Base-by-base conservation (phyloP, 2,113 vertebrate species). In the Condylura cristata region DNA sequence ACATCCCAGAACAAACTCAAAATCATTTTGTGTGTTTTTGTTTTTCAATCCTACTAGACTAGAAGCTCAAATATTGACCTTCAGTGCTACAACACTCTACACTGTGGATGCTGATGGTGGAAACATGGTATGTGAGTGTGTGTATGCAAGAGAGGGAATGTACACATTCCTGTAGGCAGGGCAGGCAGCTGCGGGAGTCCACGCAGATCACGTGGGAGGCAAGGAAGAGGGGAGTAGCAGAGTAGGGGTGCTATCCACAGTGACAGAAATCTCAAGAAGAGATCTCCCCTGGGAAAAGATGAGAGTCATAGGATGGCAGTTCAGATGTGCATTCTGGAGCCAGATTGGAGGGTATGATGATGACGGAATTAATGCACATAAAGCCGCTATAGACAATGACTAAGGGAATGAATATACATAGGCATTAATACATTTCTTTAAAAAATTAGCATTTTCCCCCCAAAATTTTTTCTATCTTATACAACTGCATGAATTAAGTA, bases 191-290 rank as follows among this genome's bases (percentile, higher is more conserved):
- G 6, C 18, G 41, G 48, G 48, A 37, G 46, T 68, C 56, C 30
- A 12, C 0, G 26, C 1, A 8, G 37, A 12, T 16, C 22, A 1
- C n/a, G 18, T 34, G 3, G n/a, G 9, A 32, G n/a, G 0, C 0
- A 5, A 34, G 58, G n/a, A 18, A 13, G 10, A 51, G 20, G 2
- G 17, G 12, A 32, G 18, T 14, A 14, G 41, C 12, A 26, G 10
- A 2, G 28, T 26, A 26, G 44, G 10, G n/a, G 14, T 28, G n/a
- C 22, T n/a, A 4, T 30, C 44, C 7, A 30, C 16, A 44, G 39
- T 76, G 60, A 83, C 16, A 30, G 28, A 58, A 30, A 75, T 22
- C 26, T 53, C 39, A 60, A 71, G 34, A 37, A 34, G 37, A 60
- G 26, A 56, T n/a, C 30, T 11, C 51, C 28, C 8, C 1, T 22